Evolutionary conservation across 2,113 vertebrate species (phyloP).

Genomic region (Scopus umbretta): DNA sequence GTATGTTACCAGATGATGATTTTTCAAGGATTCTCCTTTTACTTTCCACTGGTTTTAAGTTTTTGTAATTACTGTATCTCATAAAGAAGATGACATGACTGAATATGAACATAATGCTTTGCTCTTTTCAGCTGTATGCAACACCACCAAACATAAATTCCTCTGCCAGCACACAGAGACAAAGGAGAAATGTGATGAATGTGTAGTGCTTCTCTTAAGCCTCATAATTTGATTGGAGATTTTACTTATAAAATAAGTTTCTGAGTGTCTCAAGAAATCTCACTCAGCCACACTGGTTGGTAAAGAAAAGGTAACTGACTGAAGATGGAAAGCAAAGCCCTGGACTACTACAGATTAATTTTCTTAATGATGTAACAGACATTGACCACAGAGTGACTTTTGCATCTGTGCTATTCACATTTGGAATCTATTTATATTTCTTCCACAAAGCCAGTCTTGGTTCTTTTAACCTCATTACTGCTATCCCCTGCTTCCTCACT

Average conservation of each 20-base stretch:
- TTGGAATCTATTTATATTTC: not conserved
- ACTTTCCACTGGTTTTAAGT: not conserved
- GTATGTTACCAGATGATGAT: not conserved
- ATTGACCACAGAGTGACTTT: not conserved
- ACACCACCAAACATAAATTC: not conserved
- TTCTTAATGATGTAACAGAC: not conserved
- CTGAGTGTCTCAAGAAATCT: not conserved
- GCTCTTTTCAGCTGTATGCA: not conserved
- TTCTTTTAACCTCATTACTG: constrained; percentile 8
- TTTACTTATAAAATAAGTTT: not conserved
- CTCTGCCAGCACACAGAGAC: not conserved
- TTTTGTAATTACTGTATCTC: not conserved
- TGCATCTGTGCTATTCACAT: not conserved
- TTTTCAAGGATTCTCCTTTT: not conserved
- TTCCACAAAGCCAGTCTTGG: not conserved
- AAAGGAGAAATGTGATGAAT: not conserved
- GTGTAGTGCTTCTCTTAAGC: not conserved
- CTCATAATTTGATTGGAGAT: not conserved
- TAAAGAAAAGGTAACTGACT: not conserved
- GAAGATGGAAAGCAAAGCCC: not conserved
- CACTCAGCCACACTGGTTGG: not conserved
- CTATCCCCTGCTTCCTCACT: not conserved
- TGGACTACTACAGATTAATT: not conserved
- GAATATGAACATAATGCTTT: not conserved
- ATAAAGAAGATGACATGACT: not conserved